These are phyloP conservation scores for Clarias pachynema DNA, from an alignment of 2,797 vertebrate species.

Conservation along the genomic window DNA sequence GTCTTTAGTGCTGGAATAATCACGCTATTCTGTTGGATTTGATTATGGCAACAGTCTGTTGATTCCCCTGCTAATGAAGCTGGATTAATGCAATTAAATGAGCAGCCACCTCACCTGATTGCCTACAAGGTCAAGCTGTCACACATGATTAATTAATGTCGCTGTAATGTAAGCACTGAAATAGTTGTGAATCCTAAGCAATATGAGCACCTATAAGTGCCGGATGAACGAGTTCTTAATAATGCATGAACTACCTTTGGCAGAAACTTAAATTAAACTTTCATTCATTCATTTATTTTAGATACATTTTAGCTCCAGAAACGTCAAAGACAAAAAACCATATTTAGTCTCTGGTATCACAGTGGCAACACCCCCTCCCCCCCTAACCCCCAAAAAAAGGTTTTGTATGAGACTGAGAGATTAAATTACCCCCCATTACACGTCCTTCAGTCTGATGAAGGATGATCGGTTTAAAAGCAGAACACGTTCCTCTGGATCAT, in stretches of 20 bases:
- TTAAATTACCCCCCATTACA: conserved; percentile 28
- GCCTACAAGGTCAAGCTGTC: conserved; percentile 42
- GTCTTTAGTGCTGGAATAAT: conserved; percentile 29
- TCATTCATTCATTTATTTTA: background rate
- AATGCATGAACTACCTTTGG: too few relatives aligned
- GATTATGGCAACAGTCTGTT: conserved; percentile 55
- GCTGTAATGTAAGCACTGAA: background rate
- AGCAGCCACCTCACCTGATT: conserved; percentile 31
- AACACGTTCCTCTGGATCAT: background rate
- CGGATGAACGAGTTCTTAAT: background rate
- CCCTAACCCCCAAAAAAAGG: background rate
- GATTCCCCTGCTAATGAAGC: conserved; percentile 50
- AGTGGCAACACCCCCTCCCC: too few relatives aligned
- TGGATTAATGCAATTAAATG: conserved; percentile 53
- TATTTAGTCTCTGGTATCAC: background rate
- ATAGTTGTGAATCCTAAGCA: background rate
- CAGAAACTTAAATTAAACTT: background rate
- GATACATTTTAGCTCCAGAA: background rate
- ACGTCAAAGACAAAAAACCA: conserved; percentile 15
- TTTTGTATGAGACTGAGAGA: background rate
- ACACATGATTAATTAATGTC: conserved; percentile 38
- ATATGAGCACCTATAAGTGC: background rate
- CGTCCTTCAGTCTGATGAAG: conserved; percentile 23
- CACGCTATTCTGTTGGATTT: conserved; percentile 41
- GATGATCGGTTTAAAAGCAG: background rate